phyloP scores from a whole-genome alignment of 2,113 vertebrate species.

The Corynorhinus townsendii region DNA sequence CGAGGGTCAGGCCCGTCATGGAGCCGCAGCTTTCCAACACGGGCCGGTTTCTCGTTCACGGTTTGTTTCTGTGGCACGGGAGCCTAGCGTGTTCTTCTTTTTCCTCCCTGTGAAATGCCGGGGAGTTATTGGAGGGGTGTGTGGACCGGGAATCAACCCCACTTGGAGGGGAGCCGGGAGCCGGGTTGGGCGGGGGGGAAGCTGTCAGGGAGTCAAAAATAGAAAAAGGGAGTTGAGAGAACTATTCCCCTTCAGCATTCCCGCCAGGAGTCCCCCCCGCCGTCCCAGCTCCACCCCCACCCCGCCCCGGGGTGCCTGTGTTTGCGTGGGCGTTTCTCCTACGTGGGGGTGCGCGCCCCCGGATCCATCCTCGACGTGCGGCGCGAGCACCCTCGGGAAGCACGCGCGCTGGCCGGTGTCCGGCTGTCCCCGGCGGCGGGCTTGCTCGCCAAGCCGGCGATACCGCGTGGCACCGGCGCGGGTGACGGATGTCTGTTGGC shows the following conservation, averaged over 20 bases:
- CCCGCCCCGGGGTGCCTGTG: not conserved
- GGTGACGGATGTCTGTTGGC: slow-evolving; percentile 68
- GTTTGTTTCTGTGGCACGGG: slow-evolving; percentile 60
- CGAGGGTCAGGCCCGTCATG: slow-evolving; percentile 54
- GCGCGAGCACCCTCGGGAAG: slow-evolving; percentile 44
- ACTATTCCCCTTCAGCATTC: slow-evolving; percentile 69
- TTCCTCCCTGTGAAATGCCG: slow-evolving; percentile 73
- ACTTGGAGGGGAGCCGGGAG: slow-evolving; percentile 58
- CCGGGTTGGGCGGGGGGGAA: slow-evolving; percentile 55
- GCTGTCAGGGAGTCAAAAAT: slow-evolving; percentile 64
- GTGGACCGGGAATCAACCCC: slow-evolving; percentile 75
- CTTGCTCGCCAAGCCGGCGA: slow-evolving; percentile 61
- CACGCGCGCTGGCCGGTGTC: slow-evolving; percentile 68
- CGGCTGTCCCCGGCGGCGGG: slow-evolving; percentile 69
- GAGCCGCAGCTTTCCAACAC: slow-evolving; percentile 65
- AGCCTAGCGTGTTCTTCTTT: slow-evolving; percentile 72
- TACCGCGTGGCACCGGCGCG: slow-evolving; percentile 46
- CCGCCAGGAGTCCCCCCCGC: slow-evolving; percentile 74
- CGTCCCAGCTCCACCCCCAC: slow-evolving; percentile 15
- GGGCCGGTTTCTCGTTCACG: slow-evolving; percentile 76
- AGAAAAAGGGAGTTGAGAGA: slow-evolving; percentile 70
- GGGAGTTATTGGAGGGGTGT: slow-evolving; percentile 58
- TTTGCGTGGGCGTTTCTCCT: not conserved
- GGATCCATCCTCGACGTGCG: not conserved
- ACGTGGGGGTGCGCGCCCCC: not conserved